Percentiles rank a stretch among this genome's conserved stretches.
These are phyloP conservation scores for Australoheros scitulus DNA, from an alignment of 2,113 vertebrate species.

Conservation along the genomic window DNA sequence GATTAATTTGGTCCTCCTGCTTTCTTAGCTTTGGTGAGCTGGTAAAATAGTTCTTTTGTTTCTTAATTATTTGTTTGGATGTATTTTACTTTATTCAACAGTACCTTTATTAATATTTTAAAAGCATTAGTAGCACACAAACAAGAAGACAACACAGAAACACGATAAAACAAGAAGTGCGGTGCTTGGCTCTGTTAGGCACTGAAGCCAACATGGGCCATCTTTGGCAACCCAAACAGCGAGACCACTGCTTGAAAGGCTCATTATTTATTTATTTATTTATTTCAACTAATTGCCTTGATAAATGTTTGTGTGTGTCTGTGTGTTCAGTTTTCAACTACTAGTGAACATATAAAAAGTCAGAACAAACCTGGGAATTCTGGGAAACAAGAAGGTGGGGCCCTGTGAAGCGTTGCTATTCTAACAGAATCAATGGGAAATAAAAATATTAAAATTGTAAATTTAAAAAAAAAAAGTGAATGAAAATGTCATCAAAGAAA, in stretches of 20 bases:
- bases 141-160: background rate
- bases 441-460: background rate
- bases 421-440: background rate
- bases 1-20: background rate
- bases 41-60: background rate
- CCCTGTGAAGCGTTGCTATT: background rate
- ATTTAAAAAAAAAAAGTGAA: background rate
- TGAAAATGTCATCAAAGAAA: background rate
- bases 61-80: fast-evolving
- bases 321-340: background rate
- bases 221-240: background rate
- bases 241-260: background rate
- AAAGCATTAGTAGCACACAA: background rate
- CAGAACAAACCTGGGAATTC: background rate
- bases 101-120: background rate
- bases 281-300: background rate
- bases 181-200: background rate
- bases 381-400: background rate
- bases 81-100: background rate
- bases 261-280: background rate
- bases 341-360: background rate
- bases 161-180: background rate
- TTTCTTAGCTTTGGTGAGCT: background rate
- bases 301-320: background rate
- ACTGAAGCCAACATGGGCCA: background rate